Conservation (phyloP, 2,113 vertebrate species). For the Chloebia gouldiae region DNA sequence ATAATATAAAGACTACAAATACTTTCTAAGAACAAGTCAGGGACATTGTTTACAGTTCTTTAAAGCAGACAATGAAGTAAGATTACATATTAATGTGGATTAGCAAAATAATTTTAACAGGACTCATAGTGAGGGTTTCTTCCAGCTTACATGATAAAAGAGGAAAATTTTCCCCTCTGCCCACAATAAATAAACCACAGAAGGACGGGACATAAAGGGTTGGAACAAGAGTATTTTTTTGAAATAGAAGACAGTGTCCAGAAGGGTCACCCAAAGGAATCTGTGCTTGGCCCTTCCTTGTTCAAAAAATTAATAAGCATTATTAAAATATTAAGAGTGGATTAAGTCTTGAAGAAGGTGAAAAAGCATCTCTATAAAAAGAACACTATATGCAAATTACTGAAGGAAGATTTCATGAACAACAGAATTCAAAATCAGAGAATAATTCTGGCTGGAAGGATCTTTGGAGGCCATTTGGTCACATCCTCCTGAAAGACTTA, state of each 20-base stretch:
- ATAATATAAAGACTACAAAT: background rate
- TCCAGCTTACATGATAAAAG: background rate
- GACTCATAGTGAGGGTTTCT: background rate
- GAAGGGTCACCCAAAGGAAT: background rate
- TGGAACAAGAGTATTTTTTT: background rate
- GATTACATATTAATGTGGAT: background rate
- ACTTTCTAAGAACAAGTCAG: background rate
- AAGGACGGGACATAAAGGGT: background rate
- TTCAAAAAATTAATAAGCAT: background rate
- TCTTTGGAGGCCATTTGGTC: background rate
- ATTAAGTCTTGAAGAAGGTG: background rate
- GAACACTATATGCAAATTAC: background rate
- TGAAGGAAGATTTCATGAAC: background rate
- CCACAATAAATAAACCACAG: background rate
- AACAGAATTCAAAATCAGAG: background rate
- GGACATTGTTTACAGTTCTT: background rate
- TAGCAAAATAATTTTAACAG: background rate
- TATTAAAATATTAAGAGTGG: background rate
- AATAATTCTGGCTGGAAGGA: background rate
- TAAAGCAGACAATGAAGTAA: background rate
- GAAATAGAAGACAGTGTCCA: background rate
- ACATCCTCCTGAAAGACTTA: background rate
- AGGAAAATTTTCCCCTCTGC: background rate
- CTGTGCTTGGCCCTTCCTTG: accelerated
- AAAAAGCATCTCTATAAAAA: background rate